Conservation (phyloP, 2,797 vertebrate species). For the Myotis vivesi region DNA sequence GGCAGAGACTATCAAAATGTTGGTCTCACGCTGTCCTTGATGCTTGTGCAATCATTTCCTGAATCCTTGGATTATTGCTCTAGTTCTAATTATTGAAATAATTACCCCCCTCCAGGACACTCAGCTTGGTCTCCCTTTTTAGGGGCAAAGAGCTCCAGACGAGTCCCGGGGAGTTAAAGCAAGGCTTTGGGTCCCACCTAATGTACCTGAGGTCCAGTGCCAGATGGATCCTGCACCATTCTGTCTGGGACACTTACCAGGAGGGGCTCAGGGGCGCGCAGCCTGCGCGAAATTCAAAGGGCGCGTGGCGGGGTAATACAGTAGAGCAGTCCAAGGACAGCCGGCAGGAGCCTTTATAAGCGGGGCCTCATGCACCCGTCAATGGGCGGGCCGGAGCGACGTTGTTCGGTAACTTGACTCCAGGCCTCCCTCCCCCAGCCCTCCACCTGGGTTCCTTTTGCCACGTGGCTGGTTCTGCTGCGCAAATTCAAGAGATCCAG, state of each 20-base stretch:
- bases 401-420: constrained; percentile 53
- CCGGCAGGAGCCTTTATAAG: constrained; percentile 56
- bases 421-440: neutral
- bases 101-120: neutral
- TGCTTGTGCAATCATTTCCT: neutral
- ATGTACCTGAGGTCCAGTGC: neutral
- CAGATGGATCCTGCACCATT: neutral
- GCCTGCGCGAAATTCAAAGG: neutral
- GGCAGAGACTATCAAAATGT: neutral
- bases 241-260: accelerated
- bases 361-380: accelerated
- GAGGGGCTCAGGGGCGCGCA: neutral
- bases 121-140: neutral
- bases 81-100: neutral
- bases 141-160: neutral
- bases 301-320: neutral
- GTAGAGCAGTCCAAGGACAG: neutral
- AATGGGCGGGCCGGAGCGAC: neutral
- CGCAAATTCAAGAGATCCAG: neutral
- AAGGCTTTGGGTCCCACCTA: neutral
- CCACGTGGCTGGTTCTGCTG: constrained; percentile 55
- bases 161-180: neutral
- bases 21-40: neutral
- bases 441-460: neutral
- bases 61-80: neutral